Conservation (phyloP, 2,797 vertebrate species). For the Peromyscus attwateri region DNA sequence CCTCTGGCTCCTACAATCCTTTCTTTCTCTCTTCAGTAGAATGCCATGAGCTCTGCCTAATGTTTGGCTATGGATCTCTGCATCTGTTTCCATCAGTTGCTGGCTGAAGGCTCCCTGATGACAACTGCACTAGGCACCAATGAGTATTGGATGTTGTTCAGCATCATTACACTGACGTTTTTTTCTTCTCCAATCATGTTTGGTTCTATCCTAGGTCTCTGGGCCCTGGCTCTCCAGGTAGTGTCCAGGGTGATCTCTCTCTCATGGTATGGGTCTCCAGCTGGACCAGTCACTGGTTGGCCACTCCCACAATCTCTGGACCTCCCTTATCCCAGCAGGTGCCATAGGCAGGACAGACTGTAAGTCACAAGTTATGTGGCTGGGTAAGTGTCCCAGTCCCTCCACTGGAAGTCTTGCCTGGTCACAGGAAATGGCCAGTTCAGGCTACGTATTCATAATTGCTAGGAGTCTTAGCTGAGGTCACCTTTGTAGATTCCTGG, state of each 20-base stretch:
- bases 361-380: neutral
- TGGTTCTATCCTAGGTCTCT: neutral
- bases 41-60: neutral
- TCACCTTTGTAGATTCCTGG: neutral
- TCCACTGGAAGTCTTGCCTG: neutral
- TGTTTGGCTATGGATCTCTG: neutral
- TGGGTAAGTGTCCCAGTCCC: neutral
- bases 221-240: neutral
- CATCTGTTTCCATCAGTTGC: neutral
- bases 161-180: neutral
- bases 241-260: neutral
- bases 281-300: neutral
- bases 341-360: neutral
- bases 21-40: neutral
- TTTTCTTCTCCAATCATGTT: neutral
- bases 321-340: neutral
- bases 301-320: neutral
- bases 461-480: neutral
- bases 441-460: neutral
- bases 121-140: neutral
- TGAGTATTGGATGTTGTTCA: neutral
- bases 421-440: neutral
- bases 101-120: neutral
- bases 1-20: neutral
- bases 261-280: neutral